Percentiles rank a stretch among this genome's conserved stretches.
Evolutionary conservation across 2,113 vertebrate genomes (phyloP).

Genomic region (Tetrao urogallus): DNA sequence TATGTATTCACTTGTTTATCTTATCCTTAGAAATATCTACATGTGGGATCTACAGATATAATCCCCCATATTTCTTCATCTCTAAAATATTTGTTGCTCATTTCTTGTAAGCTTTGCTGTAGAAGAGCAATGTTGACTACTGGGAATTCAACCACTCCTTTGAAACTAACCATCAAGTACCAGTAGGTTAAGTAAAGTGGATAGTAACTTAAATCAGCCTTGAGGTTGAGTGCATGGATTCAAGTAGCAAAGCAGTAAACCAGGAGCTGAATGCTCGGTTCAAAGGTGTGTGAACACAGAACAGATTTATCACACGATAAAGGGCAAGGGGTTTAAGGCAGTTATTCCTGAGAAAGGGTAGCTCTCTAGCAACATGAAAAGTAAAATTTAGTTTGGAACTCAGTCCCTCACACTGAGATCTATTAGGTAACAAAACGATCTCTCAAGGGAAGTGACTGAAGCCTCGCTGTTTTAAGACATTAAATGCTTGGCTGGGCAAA

Average conservation of each 20-base stretch:
- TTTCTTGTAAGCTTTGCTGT: not conserved
- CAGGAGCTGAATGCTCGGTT: rapidly evolving
- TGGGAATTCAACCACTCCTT: not conserved
- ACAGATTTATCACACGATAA: not conserved
- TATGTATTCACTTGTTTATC: conserved; percentile 13
- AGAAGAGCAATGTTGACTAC: not conserved
- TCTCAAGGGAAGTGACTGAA: conserved; percentile 29
- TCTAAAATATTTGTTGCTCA: not conserved
- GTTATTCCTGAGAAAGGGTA: not conserved
- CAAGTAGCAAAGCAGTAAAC: not conserved
- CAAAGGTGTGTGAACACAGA: not conserved
- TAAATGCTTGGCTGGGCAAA: not conserved
- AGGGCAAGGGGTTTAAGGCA: not conserved
- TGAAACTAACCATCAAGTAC: not conserved
- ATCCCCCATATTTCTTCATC: not conserved
- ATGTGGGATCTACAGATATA: not conserved
- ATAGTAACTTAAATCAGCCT: not conserved
- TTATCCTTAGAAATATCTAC: not conserved
- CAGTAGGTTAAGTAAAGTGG: not conserved
- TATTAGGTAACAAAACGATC: not conserved
- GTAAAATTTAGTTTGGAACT: conserved; percentile 34
- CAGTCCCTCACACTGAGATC: conserved; percentile 5
- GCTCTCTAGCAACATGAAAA: not conserved
- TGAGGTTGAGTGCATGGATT: not conserved
- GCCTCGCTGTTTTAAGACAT: not conserved